phyloP scores from a whole-genome alignment of 2,888 invertebrate genomes.

The Scaptomyza parva region DNA sequence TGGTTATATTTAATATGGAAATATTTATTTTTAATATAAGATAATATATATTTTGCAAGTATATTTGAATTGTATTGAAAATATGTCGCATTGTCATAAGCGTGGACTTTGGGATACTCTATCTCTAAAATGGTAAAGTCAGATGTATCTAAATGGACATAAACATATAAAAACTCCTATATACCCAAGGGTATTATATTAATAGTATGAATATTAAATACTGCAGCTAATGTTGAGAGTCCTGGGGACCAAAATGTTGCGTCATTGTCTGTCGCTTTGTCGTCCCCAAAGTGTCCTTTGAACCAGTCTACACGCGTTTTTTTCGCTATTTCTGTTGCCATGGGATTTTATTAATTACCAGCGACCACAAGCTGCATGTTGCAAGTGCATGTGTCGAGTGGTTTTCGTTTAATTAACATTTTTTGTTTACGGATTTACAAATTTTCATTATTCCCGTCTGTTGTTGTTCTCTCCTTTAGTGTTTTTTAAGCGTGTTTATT shows the following conservation, averaged over 20 bases:
- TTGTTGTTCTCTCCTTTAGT: conserved; percentile 5
- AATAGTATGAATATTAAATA: conserved; percentile 56
- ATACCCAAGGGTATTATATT: conserved; percentile 26
- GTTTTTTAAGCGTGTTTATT: conserved; percentile 22
- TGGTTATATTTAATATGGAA: no score
- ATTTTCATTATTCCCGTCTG: neutral
- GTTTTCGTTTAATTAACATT: conserved; percentile 75
- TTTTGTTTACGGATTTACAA: conserved; percentile 24
- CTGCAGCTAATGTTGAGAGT: conserved; percentile 52
- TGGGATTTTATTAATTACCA: conserved; percentile 70
- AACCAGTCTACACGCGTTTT: conserved; percentile 26
- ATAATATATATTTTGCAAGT: no score
- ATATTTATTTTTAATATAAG: no score
- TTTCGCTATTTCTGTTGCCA: conserved; percentile 26
- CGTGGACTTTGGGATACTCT: neutral
- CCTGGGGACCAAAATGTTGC: conserved; percentile 18
- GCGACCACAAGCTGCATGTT: conserved; percentile 67
- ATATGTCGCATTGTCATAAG: neutral
- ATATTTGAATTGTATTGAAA: no score
- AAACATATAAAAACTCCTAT: no score
- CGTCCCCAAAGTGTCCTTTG: conserved; percentile 60
- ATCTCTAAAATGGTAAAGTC: neutral
- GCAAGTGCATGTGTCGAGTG: conserved; percentile 53
- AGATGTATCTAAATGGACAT: neutral
- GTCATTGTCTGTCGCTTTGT: neutral